Evolutionary conservation across 2,888 invertebrate species (phyloP), one percentile per base, ranked within the genome.

Genomic region (Campoplex capitator): DNA sequence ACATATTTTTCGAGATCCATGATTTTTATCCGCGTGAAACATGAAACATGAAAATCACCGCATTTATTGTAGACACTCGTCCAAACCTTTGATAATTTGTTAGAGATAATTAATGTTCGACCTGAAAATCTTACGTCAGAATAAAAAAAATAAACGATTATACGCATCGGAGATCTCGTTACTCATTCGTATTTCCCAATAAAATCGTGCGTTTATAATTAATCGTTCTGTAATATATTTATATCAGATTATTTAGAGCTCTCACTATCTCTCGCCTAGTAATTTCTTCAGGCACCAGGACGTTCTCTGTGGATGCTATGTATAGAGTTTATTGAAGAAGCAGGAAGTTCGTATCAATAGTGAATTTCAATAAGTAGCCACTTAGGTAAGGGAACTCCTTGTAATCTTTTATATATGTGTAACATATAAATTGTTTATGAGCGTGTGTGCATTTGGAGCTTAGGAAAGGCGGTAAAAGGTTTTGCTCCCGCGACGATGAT

Each of bases 341-440:
- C 76, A 76, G 76, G 65, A 76, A 76, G 65, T n/a, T 35, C 65
- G n/a, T 45, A 45, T 42, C 54, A 75, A 80, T 65, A 48, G 62
- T 65, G 62, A 80, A 80, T 80, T 84, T 84, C 84, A 71, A 80
- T 80, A 80, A 84, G 84, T 76, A 76, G 68, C 80, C 84, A 65
- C 84, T 79, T 71, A 75, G 42, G 68, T 65, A n/a, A 28, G 75
- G 80, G 11, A 75, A 62, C 79, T 75, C 62, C 54, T 76, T 71
- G 51, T 62, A 80, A 84, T 76, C 65, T 76, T 42, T 28, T 28
- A 32, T 76, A 51, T 38, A 62, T 80, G 58, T 62, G 28, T 62
- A 42, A 56, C n/a, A 42, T 62, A 67, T 54, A 81, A 81, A 74
- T 74, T 67, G 42, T 42, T 28, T 38, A 23, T 32, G 11, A 23